A percentile compares a stretch with the other conserved stretches of the same genome.
These are phyloP conservation scores for Apamea crenata DNA, from an alignment of 2,888 invertebrate genomes.

Conservation along the genomic window DNA sequence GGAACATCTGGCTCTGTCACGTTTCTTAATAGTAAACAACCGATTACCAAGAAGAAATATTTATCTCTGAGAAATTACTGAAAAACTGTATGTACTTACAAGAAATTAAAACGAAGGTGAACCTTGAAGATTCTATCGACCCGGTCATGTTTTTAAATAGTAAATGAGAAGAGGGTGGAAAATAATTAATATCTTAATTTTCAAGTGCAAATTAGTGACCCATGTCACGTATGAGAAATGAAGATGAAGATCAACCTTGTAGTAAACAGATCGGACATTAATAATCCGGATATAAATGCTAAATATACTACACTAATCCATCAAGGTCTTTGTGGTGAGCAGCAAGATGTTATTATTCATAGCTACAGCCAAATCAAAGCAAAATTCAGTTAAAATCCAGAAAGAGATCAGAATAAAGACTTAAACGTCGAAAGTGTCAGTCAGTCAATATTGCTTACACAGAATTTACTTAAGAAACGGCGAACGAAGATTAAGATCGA, in stretches of 20 bases:
- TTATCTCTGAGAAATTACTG: conserved; percentile 26
- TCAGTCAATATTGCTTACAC: conserved; percentile 34
- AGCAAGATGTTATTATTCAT: conserved; percentile 8
- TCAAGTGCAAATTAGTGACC: conserved; percentile 43
- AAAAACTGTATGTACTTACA: conserved; percentile 7
- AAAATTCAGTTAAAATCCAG: conserved; percentile 5
- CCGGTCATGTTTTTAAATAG: conserved; percentile 17
- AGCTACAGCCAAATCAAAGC: not conserved
- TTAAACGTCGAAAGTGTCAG: conserved; percentile 17
- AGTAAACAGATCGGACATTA: conserved; percentile 36
- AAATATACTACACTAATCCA: conserved; percentile 32
- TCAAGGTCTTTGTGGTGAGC: conserved; percentile 4
- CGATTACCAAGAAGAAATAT: conserved; percentile 10
- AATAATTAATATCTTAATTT: conserved; percentile 39
- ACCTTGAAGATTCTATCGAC: conserved; percentile 5
- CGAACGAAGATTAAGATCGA: conserved; percentile 45
- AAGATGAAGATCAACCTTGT: conserved; percentile 49
- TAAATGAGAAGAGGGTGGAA: conserved; percentile 35
- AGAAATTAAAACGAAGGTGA: conserved; percentile 18
- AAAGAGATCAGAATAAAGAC: not conserved
- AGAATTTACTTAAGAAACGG: conserved; percentile 27
- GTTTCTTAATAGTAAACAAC: conserved; percentile 43
- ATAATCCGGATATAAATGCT: conserved; percentile 27
- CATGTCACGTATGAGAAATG: conserved; percentile 47
- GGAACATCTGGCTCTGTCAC: conserved; percentile 22